Evolutionary conservation across 2,888 invertebrate species (phyloP).

Genomic region (Pasiphila rectangulata): DNA sequence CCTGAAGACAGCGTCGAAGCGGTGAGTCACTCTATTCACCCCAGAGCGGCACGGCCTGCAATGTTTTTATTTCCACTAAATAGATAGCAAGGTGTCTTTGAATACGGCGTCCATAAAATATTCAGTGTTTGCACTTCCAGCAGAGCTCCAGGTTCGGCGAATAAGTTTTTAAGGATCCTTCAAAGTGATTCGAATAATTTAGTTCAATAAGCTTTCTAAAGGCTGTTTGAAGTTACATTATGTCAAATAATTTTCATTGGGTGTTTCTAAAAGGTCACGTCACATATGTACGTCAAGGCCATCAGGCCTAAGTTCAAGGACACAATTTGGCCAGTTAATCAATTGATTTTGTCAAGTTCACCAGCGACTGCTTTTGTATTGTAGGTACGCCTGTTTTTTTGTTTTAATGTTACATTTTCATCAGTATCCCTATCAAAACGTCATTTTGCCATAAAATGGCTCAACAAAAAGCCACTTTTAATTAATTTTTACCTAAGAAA

Average conservation of each 20-base stretch:
- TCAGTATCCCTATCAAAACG: too few relatives aligned
- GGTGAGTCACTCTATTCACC: neutral
- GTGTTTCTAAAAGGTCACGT: too few relatives aligned
- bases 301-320: too few relatives aligned
- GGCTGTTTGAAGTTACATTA: conserved; percentile 5
- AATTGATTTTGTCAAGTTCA: too few relatives aligned
- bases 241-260: conserved; percentile 1
- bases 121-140: neutral
- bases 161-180: conserved; percentile 13
- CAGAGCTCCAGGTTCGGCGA: conserved; percentile 4
- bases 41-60: neutral
- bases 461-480: too few relatives aligned
- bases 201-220: conserved; percentile 10
- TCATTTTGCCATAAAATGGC: too few relatives aligned
- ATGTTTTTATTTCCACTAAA: neutral
- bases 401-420: too few relatives aligned
- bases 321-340: too few relatives aligned
- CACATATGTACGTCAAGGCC: too few relatives aligned
- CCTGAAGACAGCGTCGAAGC: neutral
- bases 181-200: conserved; percentile 14
- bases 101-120: conserved; percentile 1
- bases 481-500: too few relatives aligned
- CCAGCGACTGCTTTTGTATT: too few relatives aligned
- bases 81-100: neutral
- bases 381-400: too few relatives aligned